Conservation (phyloP, 2,797 vertebrate species). For the Tapirus indicus region DNA sequence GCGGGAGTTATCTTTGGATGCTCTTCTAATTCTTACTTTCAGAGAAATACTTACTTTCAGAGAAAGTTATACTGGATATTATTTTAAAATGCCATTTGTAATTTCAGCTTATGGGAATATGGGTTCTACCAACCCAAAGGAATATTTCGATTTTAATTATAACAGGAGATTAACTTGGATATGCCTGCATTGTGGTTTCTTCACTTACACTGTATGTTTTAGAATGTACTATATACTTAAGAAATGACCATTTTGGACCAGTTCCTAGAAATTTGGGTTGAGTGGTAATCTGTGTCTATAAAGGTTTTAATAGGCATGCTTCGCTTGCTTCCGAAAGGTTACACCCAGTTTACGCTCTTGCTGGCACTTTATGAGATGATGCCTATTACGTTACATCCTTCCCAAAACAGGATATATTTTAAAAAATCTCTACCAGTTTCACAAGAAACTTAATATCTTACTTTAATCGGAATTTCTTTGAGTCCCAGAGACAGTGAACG, state of each 20-base stretch:
- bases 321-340: neutral
- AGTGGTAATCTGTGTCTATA: neutral
- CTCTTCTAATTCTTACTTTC: accelerated
- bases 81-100: neutral
- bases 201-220: accelerated
- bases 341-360: accelerated
- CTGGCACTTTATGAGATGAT: accelerated
- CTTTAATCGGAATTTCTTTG: neutral
- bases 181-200: accelerated
- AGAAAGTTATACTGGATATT: neutral
- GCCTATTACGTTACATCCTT: accelerated
- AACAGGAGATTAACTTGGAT: accelerated
- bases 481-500: neutral
- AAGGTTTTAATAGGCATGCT: accelerated
- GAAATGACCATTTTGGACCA: neutral
- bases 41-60: neutral
- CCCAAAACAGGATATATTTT: accelerated
- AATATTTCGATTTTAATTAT: neutral
- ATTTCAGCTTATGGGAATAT: neutral
- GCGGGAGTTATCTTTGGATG: neutral
- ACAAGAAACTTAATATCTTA: neutral
- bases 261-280: neutral
- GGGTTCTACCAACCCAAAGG: neutral
- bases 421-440: accelerated
- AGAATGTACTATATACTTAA: too few relatives aligned